Conservation (phyloP, 2,113 vertebrate species). For the Grallaria varia region DNA sequence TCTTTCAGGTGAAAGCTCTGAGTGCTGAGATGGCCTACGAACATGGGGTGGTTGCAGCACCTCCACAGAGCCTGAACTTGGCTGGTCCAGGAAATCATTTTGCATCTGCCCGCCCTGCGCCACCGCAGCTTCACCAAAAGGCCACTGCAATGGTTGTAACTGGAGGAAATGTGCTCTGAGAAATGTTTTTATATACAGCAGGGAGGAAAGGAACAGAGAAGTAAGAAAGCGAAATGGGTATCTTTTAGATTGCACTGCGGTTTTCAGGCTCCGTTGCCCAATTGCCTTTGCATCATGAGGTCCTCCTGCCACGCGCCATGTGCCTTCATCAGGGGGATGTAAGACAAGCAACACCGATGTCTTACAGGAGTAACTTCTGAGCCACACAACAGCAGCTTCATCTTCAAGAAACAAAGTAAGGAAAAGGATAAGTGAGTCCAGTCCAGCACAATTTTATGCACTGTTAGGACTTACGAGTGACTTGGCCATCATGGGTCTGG, state of each 20-base stretch:
- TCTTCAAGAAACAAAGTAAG: neutral
- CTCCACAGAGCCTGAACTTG: neutral
- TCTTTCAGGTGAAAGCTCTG: neutral
- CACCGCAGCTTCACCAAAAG: neutral
- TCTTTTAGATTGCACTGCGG: neutral
- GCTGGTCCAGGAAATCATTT: neutral
- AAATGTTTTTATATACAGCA: neutral
- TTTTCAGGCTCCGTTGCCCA: neutral
- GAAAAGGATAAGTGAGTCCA: neutral
- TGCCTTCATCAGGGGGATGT: neutral
- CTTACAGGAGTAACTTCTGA: neutral
- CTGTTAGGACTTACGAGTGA: neutral
- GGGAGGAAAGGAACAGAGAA: neutral
- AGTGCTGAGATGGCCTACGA: rapidly evolving
- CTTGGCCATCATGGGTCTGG: rapidly evolving
- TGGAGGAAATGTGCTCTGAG: neutral
- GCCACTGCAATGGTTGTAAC: rapidly evolving
- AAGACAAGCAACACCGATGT: neutral
- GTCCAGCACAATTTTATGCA: rapidly evolving
- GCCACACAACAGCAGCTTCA: neutral
- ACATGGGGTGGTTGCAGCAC: neutral
- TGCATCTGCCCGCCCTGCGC: neutral
- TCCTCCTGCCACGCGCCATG: neutral
- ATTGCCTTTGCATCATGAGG: rapidly evolving
- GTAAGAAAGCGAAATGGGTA: rapidly evolving